Evolutionary conservation across 1,140 invertebrate species (phyloP), one percentile per base, ranked within the genome.

Genomic region (Argopecten irradians): DNA sequence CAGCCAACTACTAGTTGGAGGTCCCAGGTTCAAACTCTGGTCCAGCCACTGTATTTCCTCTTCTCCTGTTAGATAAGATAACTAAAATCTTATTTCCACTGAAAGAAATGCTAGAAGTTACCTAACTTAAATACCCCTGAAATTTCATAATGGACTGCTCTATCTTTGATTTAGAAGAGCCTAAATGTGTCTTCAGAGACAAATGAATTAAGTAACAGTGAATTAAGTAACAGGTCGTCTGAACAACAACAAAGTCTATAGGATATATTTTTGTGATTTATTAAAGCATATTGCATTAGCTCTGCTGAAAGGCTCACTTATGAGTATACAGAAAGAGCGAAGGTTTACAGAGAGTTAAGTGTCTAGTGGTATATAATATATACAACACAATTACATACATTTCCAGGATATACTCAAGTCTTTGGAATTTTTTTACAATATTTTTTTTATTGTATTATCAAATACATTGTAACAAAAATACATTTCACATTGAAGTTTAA

Each of bases 321-420:
- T 71, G 55, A 71, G 55, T 71, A 71, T 71, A 71, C 55, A 71
- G 55, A 71, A 71, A 71, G 55, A 71, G 55, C 55, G 55, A 71
- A 71, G 55, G 55, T 71, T 71, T 71, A 28, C 3, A 19, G 22
- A 55, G 14, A 55, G 7, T 8, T n/a, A 71, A 28, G 55, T 71
- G 55, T 71, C 55, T 71, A 71, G 55, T 71, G 55, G 2, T 71
- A 71, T 28, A 71, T n/a, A 71, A 28, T 71, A 71, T 71, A 71
- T 71, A 71, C 55, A 71, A 71, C 55, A n/a, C n/a, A n/a, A n/a
- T n/a, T 71, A 28, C 55, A 71, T 71, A 71, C 55, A 71, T 28
- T 71, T n/a, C 55, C 55, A 71, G 55, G 55, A 71, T 71, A 71
- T 71, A 71, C 55, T 28, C 28, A 28, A 71, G 55, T 71, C 55